Percentiles rank a stretch among this genome's conserved stretches.
phyloP scores from a whole-genome alignment of 2,888 invertebrate genomes.

The Oscheius onirici region DNA sequence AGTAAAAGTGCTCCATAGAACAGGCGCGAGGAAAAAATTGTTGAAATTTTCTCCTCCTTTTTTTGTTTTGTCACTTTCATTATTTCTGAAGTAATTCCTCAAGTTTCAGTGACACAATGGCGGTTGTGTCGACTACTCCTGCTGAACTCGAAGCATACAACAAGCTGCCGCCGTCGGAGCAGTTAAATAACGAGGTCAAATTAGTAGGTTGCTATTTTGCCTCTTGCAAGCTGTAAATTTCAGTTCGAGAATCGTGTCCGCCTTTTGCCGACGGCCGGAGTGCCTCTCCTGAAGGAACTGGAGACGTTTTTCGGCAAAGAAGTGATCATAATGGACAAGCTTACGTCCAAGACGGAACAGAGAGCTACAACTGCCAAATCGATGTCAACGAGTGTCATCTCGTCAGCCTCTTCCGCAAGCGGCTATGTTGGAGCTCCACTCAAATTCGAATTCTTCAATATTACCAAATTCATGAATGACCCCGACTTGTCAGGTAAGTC shows the following conservation, averaged over 20 bases:
- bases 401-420: background rate
- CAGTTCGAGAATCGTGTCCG: conserved; percentile 2
- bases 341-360: background rate
- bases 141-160: background rate
- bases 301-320: conserved; percentile 7
- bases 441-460: conserved; percentile 20
- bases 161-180: background rate
- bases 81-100: too few relatives aligned
- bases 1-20: too few relatives aligned
- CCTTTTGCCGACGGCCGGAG: background rate
- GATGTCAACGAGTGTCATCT: background rate
- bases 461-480: background rate
- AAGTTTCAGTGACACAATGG: too few relatives aligned
- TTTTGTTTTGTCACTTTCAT: too few relatives aligned
- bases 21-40: too few relatives aligned
- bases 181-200: background rate
- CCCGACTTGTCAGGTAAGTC: conserved; percentile 2
- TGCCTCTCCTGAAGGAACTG: conserved; percentile 4
- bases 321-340: conserved; percentile 1
- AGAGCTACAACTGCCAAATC: background rate
- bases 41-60: too few relatives aligned
- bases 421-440: background rate
- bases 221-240: background rate
- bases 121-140: background rate
- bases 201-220: background rate